A percentile compares a stretch with the other conserved stretches of the same genome.
These are phyloP conservation scores for Pimpla rufipes DNA, from an alignment of 2,888 invertebrate species.

Conservation along the genomic window DNA sequence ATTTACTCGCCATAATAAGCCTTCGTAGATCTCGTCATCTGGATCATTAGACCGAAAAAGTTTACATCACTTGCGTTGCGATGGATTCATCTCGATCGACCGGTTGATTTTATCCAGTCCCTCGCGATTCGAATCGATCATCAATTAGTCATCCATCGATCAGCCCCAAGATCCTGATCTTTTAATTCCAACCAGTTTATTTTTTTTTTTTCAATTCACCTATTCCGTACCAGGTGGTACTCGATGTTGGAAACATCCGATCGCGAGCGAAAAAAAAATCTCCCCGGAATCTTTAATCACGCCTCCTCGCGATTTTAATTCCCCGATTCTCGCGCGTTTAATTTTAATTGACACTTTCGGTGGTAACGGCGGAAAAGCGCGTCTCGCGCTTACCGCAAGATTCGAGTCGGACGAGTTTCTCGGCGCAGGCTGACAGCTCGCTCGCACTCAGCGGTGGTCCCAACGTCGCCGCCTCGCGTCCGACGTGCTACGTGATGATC, in stretches of 20 bases:
- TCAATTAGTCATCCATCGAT: neutral
- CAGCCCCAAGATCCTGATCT: neutral
- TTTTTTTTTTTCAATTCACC: no score
- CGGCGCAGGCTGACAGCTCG: no score
- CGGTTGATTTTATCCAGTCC: neutral
- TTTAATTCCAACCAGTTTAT: neutral
- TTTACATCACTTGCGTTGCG: neutral
- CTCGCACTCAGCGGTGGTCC: slow-evolving; percentile 65
- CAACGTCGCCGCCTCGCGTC: slow-evolving; percentile 44
- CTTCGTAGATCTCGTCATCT: neutral
- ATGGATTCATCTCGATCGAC: neutral
- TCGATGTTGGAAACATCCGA: no score
- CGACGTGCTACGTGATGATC: slow-evolving; percentile 21
- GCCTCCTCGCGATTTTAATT: slow-evolving; percentile 40
- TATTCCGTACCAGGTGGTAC: no score
- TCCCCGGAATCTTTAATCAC: neutral
- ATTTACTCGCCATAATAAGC: slow-evolving; percentile 6
- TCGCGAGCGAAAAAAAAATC: neutral
- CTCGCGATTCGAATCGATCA: neutral
- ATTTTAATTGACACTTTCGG: slow-evolving; percentile 61
- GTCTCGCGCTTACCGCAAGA: neutral
- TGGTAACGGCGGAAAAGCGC: slow-evolving; percentile 57
- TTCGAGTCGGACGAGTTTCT: no score
- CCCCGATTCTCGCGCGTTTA: slow-evolving; percentile 22
- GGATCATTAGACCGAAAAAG: neutral